Conservation (phyloP, 2,888 invertebrate species). For the Clistopyga incitator region DNA sequence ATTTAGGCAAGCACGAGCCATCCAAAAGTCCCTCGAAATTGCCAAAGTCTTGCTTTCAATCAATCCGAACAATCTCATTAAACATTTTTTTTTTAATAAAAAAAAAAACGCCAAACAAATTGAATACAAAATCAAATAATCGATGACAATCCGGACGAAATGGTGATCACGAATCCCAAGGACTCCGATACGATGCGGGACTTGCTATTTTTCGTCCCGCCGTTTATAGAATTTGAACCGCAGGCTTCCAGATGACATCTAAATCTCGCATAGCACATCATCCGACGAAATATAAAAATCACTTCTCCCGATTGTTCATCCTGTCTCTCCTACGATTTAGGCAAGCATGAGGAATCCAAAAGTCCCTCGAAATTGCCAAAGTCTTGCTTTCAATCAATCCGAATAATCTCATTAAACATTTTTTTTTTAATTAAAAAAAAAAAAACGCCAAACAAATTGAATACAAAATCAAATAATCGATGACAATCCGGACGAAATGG, state of each 20-base stretch:
- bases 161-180: conserved; percentile 16
- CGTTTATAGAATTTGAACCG: conserved; percentile 19
- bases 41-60: background rate
- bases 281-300: too few species aligned
- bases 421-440: background rate
- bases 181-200: conserved; percentile 2
- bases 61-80: background rate
- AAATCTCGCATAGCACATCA: too few species aligned
- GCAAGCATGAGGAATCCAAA: too few species aligned
- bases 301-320: too few species aligned
- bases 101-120: background rate
- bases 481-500: conserved; percentile 29
- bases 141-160: conserved; percentile 24
- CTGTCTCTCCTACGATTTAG: too few species aligned
- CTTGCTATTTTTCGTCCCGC: conserved; percentile 20
- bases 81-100: background rate
- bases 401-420: background rate
- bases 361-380: too few species aligned
- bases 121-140: background rate
- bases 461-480: background rate
- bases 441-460: conserved; percentile 3
- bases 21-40: too few species aligned
- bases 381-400: background rate
- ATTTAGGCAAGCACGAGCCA: too few species aligned
- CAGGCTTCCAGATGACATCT: conserved; percentile 26